Evolutionary conservation across 2,113 vertebrate species (phyloP).

Genomic region (Corydoras maculifer): DNA sequence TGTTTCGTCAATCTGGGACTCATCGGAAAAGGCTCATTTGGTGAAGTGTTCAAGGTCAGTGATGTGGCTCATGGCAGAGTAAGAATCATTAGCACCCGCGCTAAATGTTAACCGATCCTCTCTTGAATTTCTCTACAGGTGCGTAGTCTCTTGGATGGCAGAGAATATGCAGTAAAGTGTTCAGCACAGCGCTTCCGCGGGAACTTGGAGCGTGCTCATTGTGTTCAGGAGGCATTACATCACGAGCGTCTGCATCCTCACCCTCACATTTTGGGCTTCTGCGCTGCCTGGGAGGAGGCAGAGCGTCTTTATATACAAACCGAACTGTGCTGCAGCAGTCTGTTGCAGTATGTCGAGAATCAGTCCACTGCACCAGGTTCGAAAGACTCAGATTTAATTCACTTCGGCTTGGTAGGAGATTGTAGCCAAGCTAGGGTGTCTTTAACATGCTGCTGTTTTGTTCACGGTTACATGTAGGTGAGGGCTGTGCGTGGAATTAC

Average conservation of each 20-base stretch:
- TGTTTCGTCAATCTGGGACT: slow-evolving; percentile 75
- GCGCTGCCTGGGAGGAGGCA: slow-evolving; percentile 80
- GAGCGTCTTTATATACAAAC: slow-evolving; percentile 82
- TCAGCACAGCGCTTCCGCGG: slow-evolving; percentile 77
- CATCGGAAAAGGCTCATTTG: slow-evolving; percentile 79
- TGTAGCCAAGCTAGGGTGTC: too few relatives aligned
- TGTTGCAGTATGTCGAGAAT: slow-evolving; percentile 73
- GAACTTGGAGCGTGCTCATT: slow-evolving; percentile 68
- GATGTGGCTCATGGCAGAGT: too few relatives aligned
- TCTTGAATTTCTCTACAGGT: slow-evolving; percentile 58
- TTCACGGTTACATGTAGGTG: slow-evolving; percentile 50
- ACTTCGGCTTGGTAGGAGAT: too few relatives aligned
- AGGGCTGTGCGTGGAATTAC: slow-evolving; percentile 71
- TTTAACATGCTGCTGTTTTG: neutral
- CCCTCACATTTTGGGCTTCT: slow-evolving; percentile 73
- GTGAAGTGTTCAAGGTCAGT: slow-evolving; percentile 84
- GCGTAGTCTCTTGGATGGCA: slow-evolving; percentile 67
- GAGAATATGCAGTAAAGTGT: slow-evolving; percentile 80
- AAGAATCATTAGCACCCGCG: too few relatives aligned
- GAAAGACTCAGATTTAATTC: neutral
- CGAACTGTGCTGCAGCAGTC: slow-evolving; percentile 76
- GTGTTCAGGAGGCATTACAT: slow-evolving; percentile 74
- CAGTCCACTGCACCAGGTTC: slow-evolving; percentile 55
- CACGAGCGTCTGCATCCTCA: slow-evolving; percentile 77
- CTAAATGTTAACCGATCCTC: too few relatives aligned